Evolutionary conservation across 2,113 vertebrate genomes (phyloP), one percentile per base, ranked within the genome.

Genomic region (Brevimyrus niger): DNA sequence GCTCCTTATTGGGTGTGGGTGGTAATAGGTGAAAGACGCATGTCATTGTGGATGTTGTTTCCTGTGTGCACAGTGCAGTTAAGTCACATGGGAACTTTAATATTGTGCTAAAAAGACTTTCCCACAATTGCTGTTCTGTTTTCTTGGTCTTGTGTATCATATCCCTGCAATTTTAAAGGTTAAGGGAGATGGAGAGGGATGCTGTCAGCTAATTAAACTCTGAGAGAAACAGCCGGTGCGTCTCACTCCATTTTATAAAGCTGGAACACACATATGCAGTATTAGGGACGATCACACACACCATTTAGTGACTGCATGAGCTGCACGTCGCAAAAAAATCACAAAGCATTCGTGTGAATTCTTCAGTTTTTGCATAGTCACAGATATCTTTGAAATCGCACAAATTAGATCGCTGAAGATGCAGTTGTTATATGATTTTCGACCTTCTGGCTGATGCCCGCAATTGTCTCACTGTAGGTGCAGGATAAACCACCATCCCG

Each of bases 121-220:
- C 55, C 53, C 8, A 87, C 21, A 87, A 51, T 61, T 61, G n/a
- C 50, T 84, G 53, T 61, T 15, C 58, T 31, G 19, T 31, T 73
- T 76, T 27, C 73, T 80, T 35, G 35, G 61, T 47, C 55, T 58
- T 73, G n/a, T 19, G 31, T 48, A 85, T 61, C 11, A 35, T 65
- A 69, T 42, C 35, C 21, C 6, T n/a, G 55, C 58, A 73, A 47
- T 73, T 69, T 46, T 47, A 69, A 89, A 47, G 46, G 44, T 21
- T 48, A 58, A 6, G 7, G 15, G 58, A 87, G 84, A 44, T 6
- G 9, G 48, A 35, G 48, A 15, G 27, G 35, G 53, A 87, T 9
- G 42, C 31, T 44, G 65, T 46, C 73, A 76, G 85, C 87, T 90
- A 90, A 87, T 90, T 87, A 87, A 87, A 87, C 47, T 65, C 47